These are phyloP conservation scores for Callochromis pleurospilus DNA, from an alignment of 2,113 vertebrate genomes.

Conservation along the genomic window DNA sequence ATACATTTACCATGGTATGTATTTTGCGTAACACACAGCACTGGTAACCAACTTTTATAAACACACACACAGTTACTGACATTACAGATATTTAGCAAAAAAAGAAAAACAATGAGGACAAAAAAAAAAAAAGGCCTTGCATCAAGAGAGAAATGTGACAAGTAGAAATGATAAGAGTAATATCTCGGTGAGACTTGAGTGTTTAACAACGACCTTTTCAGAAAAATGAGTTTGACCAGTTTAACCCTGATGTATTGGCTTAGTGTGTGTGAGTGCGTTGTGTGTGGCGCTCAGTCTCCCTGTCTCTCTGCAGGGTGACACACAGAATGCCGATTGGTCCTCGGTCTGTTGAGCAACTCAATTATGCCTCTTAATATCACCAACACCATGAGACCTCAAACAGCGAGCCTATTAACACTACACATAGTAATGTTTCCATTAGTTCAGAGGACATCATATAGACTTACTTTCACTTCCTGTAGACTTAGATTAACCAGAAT, in stretches of 20 bases:
- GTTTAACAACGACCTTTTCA: slow-evolving; percentile 33
- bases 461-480: not conserved
- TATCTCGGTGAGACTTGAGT: not conserved
- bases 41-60: not conserved
- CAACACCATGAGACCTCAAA: slow-evolving; percentile 46
- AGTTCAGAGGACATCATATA: not conserved
- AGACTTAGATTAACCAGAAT: not conserved
- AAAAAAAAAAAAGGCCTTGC: not conserved
- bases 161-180: not conserved
- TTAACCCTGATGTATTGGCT: slow-evolving; percentile 17
- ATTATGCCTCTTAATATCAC: slow-evolving; percentile 54
- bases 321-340: slow-evolving; percentile 31
- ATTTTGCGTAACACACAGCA: not conserved
- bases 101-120: not conserved
- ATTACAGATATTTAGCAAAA: not conserved
- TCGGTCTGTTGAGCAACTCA: slow-evolving; percentile 60
- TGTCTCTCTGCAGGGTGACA: slow-evolving; percentile 22
- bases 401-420: slow-evolving; percentile 18
- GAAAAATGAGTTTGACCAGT: not conserved
- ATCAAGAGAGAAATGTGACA: not conserved
- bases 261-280: not conserved
- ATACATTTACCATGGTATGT: not conserved
- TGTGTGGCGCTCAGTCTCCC: not conserved
- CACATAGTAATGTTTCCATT: not conserved
- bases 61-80: not conserved